phyloP scores from a whole-genome alignment of 2,113 vertebrate genomes.

The Peromyscus polionotus region DNA sequence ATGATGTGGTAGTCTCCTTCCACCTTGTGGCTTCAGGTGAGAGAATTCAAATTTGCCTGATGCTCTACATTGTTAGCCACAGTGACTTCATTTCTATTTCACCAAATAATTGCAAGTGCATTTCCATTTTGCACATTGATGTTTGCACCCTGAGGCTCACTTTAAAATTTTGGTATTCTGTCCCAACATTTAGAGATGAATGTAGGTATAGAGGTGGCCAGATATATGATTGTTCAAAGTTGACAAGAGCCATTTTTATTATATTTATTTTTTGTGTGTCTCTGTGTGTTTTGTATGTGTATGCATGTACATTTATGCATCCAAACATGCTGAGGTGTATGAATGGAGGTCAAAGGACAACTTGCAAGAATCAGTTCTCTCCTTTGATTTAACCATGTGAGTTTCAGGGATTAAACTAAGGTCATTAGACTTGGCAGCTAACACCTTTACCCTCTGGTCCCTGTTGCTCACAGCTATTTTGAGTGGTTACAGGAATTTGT shows the following conservation, averaged over 20 bases:
- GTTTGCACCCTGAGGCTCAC: slow-evolving; percentile 24
- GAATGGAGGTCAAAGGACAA: background rate
- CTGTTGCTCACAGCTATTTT: background rate
- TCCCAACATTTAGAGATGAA: background rate
- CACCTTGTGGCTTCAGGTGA: background rate
- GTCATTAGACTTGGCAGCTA: no score
- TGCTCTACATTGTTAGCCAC: no score
- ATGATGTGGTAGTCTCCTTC: background rate
- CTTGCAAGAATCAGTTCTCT: background rate
- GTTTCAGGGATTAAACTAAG: background rate
- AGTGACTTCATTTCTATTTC: background rate
- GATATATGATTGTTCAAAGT: slow-evolving; percentile 51
- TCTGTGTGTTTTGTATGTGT: background rate
- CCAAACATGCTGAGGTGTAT: background rate
- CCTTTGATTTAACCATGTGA: background rate
- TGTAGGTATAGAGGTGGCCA: background rate
- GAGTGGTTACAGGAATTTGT: slow-evolving; percentile 22
- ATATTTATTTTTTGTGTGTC: background rate
- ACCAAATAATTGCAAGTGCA: slow-evolving; percentile 59
- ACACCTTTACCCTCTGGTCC: background rate
- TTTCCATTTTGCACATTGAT: slow-evolving; percentile 54
- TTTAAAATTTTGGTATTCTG: slow-evolving; percentile 58
- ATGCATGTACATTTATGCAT: background rate
- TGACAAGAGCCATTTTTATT: background rate
- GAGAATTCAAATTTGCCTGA: background rate